Evolutionary conservation across 2,113 vertebrate species (phyloP), one percentile per base, ranked within the genome.

Genomic region (Ciconia maguari): DNA sequence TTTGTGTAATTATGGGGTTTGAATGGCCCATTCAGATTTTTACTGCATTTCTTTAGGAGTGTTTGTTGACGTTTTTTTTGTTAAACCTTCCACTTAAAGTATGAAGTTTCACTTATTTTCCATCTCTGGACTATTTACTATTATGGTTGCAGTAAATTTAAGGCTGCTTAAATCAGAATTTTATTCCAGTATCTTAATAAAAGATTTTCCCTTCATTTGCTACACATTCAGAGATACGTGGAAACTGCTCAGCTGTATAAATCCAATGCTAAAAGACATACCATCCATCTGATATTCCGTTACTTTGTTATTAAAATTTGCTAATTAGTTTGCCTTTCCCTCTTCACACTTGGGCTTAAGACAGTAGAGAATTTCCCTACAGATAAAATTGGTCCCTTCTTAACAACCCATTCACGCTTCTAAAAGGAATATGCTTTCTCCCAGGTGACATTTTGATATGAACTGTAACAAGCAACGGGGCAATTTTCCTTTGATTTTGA

Each of bases 271-370:
- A 75, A 65, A 78, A 90, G 70, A 83, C 70, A 34, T 7, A 42
- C 30, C 29, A 66, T 24, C 78, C 66, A 36, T 49, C 30, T 27
- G 54, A 68, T 81, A 58, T 12, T n/a, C 65, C 7, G 8, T 62
- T 77, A 78, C 83, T 91, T 95, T 85, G 83, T 92, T 94, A 94
- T 96, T 96, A 93, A 93, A 92, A 93, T 94, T 48, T n/a, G 66
- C 92, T 95, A 95, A 92, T 90, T 94, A 95, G 91, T 85, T 89
- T 94, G 89, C 93, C 90, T 92, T 77, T 83, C 66, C 54, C 83
- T 91, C 87, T 76, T 69, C 80, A 36, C 77, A 62, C 74, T 93
- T 71, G 92, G 81, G 92, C 27, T 94, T 84, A 54, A 69, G 87
- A 84, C 75, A 72, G 74, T 1, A 61, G 65, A 62, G 61, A 48